A percentile compares a stretch with the other conserved stretches of the same genome.
These are phyloP conservation scores for Tolmerus cingulatus DNA, from an alignment of 2,888 invertebrate genomes.

Conservation along the genomic window DNA sequence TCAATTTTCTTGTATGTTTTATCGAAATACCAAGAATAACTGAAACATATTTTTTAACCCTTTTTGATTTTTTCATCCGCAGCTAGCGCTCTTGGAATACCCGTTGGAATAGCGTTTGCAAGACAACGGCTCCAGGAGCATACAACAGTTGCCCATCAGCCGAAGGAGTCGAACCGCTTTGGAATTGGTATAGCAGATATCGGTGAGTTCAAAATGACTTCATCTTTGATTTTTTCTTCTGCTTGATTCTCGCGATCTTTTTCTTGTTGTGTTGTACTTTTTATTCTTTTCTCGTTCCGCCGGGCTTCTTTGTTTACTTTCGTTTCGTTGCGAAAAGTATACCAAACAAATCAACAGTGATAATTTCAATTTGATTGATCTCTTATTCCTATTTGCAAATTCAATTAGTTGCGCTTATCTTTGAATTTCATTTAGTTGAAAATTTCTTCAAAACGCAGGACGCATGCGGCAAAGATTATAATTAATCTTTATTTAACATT, in stretches of 20 bases:
- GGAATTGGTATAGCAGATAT: conserved; percentile 62
- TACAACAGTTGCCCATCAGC: conserved; percentile 54
- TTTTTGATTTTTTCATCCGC: conserved; percentile 35
- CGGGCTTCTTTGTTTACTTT: conserved; percentile 6
- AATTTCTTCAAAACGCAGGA: neutral
- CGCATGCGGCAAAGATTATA: neutral
- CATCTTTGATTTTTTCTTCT: neutral
- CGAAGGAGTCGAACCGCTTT: conserved; percentile 62
- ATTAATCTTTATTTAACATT: neutral
- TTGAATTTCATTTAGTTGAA: neutral
- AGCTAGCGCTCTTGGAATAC: conserved; percentile 69
- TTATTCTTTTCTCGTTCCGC: conserved; percentile 2
- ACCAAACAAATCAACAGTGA: neutral
- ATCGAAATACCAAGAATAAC: neutral
- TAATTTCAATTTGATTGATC: neutral
- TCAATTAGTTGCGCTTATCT: neutral
- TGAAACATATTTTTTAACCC: neutral
- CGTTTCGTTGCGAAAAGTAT: neutral
- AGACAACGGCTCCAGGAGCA: conserved; percentile 72
- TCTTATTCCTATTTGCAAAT: neutral
- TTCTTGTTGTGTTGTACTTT: conserved; percentile 41
- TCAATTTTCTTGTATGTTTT: neutral
- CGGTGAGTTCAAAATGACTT: conserved; percentile 54
- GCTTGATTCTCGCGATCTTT: conserved; percentile 26
- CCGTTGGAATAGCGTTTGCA: conserved; percentile 85